A percentile compares a stretch with the other conserved stretches of the same genome.
Conservation (phyloP, 2,888 invertebrate species). For the Eurois occulta region DNA sequence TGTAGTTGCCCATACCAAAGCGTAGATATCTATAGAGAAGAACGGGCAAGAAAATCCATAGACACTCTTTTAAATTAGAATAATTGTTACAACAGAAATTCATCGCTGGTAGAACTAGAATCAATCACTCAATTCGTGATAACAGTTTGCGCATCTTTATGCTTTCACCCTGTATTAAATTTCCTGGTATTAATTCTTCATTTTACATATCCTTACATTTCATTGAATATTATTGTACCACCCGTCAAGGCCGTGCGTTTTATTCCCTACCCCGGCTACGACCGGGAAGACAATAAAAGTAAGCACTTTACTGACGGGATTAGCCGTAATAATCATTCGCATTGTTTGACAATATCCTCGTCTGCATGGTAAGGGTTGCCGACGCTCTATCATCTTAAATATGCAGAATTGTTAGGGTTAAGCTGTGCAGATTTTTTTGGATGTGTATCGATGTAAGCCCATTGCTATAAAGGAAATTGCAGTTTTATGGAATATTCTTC, state of each 20-base stretch:
- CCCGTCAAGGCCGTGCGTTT: slow-evolving; percentile 60
- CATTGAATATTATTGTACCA: slow-evolving; percentile 36
- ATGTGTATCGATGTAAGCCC: neutral
- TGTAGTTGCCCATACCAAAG: no score
- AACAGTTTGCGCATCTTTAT: neutral
- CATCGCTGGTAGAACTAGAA: neutral
- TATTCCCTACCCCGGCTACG: slow-evolving; percentile 60
- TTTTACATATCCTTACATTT: neutral
- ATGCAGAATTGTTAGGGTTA: neutral
- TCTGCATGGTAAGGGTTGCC: slow-evolving; percentile 28
- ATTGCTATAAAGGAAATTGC: neutral
- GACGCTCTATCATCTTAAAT: neutral
- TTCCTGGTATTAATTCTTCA: neutral
- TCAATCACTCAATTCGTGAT: neutral
- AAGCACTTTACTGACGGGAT: slow-evolving; percentile 64
- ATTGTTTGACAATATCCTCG: slow-evolving; percentile 70
- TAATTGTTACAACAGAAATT: neutral
- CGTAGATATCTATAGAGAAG: no score
- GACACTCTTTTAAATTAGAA: no score
- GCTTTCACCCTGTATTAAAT: neutral
- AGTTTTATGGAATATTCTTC: neutral
- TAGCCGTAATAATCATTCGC: slow-evolving; percentile 69
- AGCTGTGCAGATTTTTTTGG: neutral
- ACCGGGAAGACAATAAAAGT: slow-evolving; percentile 67
- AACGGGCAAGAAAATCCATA: no score